Evolutionary conservation across 2,113 vertebrate genomes (phyloP).

Genomic region (Charadrius vociferus): DNA sequence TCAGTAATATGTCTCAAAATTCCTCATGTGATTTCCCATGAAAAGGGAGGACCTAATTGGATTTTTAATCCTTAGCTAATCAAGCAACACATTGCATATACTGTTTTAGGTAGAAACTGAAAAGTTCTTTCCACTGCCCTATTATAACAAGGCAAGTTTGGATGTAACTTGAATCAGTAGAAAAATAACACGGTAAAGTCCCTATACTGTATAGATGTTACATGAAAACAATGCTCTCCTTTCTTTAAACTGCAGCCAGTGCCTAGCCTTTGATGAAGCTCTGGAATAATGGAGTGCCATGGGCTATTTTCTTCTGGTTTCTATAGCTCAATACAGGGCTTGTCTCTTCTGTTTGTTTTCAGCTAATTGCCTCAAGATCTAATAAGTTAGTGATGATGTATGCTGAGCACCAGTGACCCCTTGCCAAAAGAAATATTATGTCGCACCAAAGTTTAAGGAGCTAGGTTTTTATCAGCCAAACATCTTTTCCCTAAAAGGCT

Average conservation of each 20-base stretch:
- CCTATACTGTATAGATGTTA: conserved; percentile 85
- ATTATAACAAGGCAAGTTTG: conserved; percentile 77
- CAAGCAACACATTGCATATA: conserved; percentile 78
- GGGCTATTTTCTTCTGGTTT: conserved; percentile 88
- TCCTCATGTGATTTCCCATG: conserved; percentile 78
- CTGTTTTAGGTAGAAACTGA: conserved; percentile 84
- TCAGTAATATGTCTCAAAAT: conserved; percentile 79
- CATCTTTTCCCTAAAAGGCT: conserved; percentile 75
- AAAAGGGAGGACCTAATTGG: conserved; percentile 78
- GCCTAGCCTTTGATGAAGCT: conserved; percentile 87
- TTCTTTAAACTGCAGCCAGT: conserved; percentile 84
- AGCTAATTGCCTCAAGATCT: conserved; percentile 96
- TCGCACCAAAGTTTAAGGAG: conserved; percentile 74
- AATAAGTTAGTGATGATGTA: conserved; percentile 99
- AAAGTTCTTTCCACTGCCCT: conserved; percentile 83
- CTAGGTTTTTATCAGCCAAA: conserved; percentile 74
- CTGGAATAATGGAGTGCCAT: conserved; percentile 86
- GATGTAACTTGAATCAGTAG: conserved; percentile 91
- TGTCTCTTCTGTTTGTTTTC: conserved; percentile 98
- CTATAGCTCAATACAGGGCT: conserved; percentile 88
- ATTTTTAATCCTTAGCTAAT: conserved; percentile 89
- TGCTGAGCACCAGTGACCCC: conserved; percentile 83
- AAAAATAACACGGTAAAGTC: conserved; percentile 81
- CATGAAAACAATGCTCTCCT: conserved; percentile 88
- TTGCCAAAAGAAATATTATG: conserved; percentile 91